These are phyloP conservation scores for Crematogaster levior DNA, from an alignment of 2,888 invertebrate genomes.

Conservation along the genomic window DNA sequence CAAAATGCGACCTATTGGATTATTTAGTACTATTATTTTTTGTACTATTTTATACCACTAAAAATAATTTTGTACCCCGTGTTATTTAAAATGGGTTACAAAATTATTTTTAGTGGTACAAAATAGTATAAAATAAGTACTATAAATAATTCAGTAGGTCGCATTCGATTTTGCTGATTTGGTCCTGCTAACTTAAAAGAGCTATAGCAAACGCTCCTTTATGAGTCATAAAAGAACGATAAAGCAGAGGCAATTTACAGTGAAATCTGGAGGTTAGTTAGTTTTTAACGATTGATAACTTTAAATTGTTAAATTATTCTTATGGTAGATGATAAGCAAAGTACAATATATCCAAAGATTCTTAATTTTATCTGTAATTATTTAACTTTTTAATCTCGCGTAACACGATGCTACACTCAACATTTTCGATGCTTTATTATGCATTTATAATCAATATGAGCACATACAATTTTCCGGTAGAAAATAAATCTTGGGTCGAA, in stretches of 20 bases:
- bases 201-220: too few species aligned
- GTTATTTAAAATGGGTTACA: too few species aligned
- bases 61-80: too few species aligned
- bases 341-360: background rate
- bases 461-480: background rate
- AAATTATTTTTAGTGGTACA: too few species aligned
- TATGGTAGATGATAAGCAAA: background rate
- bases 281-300: background rate
- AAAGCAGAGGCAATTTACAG: slow-evolving; percentile 23
- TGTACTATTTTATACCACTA: too few species aligned
- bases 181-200: too few species aligned
- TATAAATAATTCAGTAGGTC: too few species aligned
- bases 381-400: background rate
- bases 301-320: background rate
- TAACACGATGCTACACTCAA: background rate
- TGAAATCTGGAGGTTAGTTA: background rate
- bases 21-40: too few species aligned
- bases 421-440: background rate
- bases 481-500: background rate
- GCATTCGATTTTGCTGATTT: too few species aligned
- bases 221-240: slow-evolving; percentile 19
- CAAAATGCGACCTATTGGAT: too few species aligned
- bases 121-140: too few species aligned
- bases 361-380: background rate
- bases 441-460: background rate